Evolutionary conservation across 2,113 vertebrate genomes (phyloP).

Genomic region (Cyprinodon variegatus): DNA sequence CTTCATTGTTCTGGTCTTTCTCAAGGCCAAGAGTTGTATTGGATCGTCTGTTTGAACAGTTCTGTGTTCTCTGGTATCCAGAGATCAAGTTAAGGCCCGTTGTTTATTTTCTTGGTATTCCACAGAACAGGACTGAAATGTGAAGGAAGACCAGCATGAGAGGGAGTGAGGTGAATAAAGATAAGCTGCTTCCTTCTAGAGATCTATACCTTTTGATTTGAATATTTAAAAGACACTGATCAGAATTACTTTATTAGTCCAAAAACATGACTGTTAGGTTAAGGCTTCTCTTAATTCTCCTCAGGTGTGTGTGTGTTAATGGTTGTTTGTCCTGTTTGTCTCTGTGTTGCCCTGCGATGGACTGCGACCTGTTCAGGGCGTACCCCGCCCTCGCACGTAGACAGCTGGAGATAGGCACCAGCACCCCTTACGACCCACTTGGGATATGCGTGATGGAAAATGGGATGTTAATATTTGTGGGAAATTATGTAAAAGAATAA

Average conservation of each 20-base stretch:
- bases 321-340: no score
- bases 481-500: no score
- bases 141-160: conserved; percentile 20
- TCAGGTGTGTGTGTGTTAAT: no score
- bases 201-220: not conserved
- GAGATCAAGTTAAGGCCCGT: conserved; percentile 40
- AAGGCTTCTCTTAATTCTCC: no score
- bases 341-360: no score
- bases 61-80: conserved; percentile 16
- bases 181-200: not conserved
- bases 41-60: conserved; percentile 24
- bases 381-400: no score
- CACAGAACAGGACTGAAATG: conserved; percentile 14
- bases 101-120: conserved; percentile 48
- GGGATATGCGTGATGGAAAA: no score
- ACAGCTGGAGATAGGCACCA: no score
- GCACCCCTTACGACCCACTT: no score
- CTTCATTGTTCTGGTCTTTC: conserved; percentile 58
- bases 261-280: no score
- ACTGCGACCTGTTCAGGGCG: no score
- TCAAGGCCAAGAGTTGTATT: conserved; percentile 25
- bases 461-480: no score
- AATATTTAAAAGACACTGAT: not conserved
- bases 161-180: conserved; percentile 14
- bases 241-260: not conserved